Evolutionary conservation across 2,888 invertebrate genomes (phyloP).

Genomic region (Anorthoa munda): DNA sequence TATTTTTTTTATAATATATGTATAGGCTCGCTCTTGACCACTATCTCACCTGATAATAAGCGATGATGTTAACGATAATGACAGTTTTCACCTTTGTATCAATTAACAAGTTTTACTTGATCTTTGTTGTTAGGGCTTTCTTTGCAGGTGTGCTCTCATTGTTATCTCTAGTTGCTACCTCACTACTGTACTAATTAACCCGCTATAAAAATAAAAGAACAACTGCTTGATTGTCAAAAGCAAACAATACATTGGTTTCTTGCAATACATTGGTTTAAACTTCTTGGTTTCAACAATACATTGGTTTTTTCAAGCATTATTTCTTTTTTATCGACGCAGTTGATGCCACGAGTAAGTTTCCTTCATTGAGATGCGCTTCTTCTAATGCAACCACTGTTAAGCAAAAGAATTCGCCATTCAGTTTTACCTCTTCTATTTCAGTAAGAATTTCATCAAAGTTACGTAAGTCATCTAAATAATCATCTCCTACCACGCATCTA

Average conservation of each 20-base stretch:
- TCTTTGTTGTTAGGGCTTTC: conserved; percentile 10
- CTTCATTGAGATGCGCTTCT: no score
- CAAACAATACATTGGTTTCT: not conserved
- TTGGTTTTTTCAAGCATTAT: not conserved
- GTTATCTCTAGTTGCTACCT: conserved; percentile 4
- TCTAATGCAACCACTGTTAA: not conserved
- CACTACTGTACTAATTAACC: not conserved
- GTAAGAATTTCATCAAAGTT: not conserved
- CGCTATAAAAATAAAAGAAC: conserved; percentile 20
- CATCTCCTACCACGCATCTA: not conserved
- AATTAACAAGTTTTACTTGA: not conserved
- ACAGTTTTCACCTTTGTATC: not conserved
- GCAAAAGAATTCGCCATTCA: not conserved
- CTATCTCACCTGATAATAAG: no score
- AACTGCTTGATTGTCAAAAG: conserved; percentile 12
- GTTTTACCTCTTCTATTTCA: not conserved
- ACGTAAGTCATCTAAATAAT: not conserved
- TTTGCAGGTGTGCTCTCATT: conserved; percentile 20
- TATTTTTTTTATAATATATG: no score
- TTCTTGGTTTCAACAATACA: not conserved
- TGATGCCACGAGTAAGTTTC: no score
- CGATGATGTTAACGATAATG: no score
- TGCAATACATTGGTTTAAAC: not conserved
- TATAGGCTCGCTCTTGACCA: no score
- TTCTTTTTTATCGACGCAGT: no score